Evolutionary conservation across 2,888 invertebrate genomes (phyloP), one percentile per base, ranked within the genome.

Genomic region (Fragum whitleyi): DNA sequence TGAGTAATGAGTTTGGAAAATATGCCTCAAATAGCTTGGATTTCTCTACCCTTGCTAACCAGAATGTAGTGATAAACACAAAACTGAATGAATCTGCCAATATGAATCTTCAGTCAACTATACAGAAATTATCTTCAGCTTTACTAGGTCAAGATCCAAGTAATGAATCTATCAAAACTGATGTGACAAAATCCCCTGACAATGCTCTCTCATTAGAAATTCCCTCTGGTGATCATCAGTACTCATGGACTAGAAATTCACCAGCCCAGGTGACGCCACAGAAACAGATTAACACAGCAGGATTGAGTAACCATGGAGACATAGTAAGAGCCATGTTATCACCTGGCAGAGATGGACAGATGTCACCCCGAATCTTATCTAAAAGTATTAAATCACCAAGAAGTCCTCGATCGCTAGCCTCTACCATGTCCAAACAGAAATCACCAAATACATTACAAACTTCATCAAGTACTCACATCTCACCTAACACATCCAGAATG

Each of bases 11-110:
- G 23, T 85, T 85, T 77, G 85, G 81, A 6, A 81, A 79, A 61
- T 67, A 75, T 72, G 59, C 77, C 14, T 42, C 67, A 32, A 69
- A 53, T 42, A 79, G 26, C 29, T 51, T 85, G 29, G 79, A 81
- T 47, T 85, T 85, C 29, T 85, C 85, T 16, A 74, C 79, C 32
- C 73, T 81, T 14, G 85, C 85, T 2, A 71, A 68, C 16, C 79
- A 79, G 57, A 74, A 72, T 70, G 72, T 55, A 19, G 42, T 36
- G 11, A 11, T 16, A 21, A 83, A 71, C 47, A 16, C 21, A 19
- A 74, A 71, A 53, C 14, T 14, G 26, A 3, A 67, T 9, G 76
- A 73, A 29, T 36, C 55, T 39, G 23, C 69, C 36, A 77, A 75
- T 23, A 78, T 77, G 78, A 80, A 77, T 32, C 47, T 85, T 47